Evolutionary conservation across 2,113 vertebrate genomes (phyloP).

Genomic region (Panthera tigris): DNA sequence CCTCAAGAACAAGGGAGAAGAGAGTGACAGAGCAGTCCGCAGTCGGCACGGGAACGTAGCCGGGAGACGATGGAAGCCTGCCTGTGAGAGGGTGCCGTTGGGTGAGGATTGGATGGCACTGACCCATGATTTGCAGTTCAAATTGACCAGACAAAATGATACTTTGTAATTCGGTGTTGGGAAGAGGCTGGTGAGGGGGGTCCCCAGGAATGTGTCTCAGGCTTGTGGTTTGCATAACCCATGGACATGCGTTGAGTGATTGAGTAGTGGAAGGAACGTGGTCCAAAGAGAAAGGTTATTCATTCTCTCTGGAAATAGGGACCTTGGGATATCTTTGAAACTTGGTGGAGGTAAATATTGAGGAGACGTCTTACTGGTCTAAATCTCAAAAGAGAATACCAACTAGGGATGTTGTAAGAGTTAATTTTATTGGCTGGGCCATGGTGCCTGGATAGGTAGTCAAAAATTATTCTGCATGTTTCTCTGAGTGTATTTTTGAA

Average conservation of each 20-base stretch:
- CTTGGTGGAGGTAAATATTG: neutral
- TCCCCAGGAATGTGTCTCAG: neutral
- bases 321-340: neutral
- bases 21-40: too few relatives aligned
- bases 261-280: too few relatives aligned
- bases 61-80: neutral
- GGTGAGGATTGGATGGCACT: neutral
- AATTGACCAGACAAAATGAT: neutral
- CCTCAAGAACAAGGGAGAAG: neutral
- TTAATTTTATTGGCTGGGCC: neutral
- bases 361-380: neutral
- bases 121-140: neutral
- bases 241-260: neutral
- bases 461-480: neutral
- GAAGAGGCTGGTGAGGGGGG: neutral
- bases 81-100: rapidly evolving
- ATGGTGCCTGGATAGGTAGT: neutral
- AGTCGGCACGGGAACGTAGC: rapidly evolving
- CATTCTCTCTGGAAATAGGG: neutral
- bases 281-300: rapidly evolving
- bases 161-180: rapidly evolving
- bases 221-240: neutral
- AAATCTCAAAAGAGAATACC: neutral
- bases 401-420: rapidly evolving
- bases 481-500: neutral